Percentiles rank a stretch among this genome's conserved stretches.
Evolutionary conservation across 92 coral and sea anemone species (phyloP).

Genomic region (Porites evermanni): DNA sequence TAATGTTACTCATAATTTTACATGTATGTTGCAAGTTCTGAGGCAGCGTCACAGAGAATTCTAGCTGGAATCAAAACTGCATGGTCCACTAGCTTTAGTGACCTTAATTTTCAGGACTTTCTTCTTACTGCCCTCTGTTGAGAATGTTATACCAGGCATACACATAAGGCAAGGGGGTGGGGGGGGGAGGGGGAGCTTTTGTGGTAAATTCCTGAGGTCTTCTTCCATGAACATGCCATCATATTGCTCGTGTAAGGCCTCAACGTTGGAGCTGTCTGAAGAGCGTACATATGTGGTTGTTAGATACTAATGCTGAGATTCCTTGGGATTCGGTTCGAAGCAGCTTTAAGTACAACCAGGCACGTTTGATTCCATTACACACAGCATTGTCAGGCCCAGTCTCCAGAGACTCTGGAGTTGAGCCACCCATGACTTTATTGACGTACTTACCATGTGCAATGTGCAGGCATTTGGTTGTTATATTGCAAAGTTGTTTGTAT

Average conservation of each 20-base stretch:
- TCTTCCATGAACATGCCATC: conserved; percentile 52
- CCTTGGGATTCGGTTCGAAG: too few species aligned
- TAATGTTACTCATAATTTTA: too few species aligned
- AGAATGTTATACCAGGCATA: conserved; percentile 34
- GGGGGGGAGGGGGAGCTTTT: too few species aligned
- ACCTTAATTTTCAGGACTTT: not conserved
- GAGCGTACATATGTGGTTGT: conserved; percentile 38
- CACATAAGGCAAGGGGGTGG: not conserved
- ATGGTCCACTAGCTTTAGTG: too few species aligned
- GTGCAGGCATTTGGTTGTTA: conserved; percentile 29
- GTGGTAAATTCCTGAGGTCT: not conserved
- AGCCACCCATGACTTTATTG: too few species aligned
- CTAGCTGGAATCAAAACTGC: too few species aligned
- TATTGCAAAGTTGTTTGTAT: conserved; percentile 34
- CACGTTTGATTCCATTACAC: too few species aligned
- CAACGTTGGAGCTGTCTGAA: conserved; percentile 52
- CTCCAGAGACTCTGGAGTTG: too few species aligned
- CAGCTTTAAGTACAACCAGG: too few species aligned
- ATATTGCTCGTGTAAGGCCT: conserved; percentile 47
- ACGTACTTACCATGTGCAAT: not conserved
- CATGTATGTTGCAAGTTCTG: too few species aligned
- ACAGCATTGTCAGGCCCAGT: too few species aligned
- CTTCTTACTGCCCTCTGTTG: conserved; percentile 25
- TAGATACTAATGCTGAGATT: conserved; percentile 37
- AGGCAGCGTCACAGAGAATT: too few species aligned